phyloP scores from a whole-genome alignment of 2,113 vertebrate genomes.

The Neolamprologus variostigma region DNA sequence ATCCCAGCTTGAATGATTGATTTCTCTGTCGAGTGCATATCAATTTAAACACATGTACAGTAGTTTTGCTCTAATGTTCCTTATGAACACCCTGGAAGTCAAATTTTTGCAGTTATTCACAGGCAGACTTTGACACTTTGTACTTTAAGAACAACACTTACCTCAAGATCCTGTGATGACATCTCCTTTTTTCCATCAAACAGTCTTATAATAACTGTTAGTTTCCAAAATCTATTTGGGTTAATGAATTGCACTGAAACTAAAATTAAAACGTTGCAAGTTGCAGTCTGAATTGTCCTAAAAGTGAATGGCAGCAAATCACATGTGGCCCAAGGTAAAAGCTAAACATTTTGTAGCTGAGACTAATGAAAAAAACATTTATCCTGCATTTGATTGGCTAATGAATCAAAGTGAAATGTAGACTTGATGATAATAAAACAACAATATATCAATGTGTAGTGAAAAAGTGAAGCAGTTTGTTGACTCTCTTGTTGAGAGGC shows the following conservation, averaged over 20 bases:
- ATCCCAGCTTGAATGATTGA: neutral
- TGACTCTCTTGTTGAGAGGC: neutral
- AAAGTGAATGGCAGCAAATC: neutral
- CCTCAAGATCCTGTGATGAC: neutral
- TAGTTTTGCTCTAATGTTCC: neutral
- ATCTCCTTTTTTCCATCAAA: neutral
- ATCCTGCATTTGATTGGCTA: neutral
- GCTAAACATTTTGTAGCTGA: neutral
- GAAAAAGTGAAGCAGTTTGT: neutral
- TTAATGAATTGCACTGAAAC: neutral
- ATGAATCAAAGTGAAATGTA: neutral
- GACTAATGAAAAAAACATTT: neutral
- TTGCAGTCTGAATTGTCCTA: neutral
- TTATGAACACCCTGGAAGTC: neutral
- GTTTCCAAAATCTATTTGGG: neutral
- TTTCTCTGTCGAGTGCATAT: neutral
- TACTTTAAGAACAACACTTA: neutral
- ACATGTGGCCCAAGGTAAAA: neutral
- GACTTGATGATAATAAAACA: neutral
- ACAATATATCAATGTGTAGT: neutral
- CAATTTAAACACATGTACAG: neutral
- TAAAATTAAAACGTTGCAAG: neutral
- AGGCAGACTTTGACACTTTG: neutral
- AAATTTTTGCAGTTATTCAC: neutral
- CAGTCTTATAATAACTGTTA: neutral